Conservation (phyloP, 2,888 invertebrate species). For the Volucella inflata region DNA sequence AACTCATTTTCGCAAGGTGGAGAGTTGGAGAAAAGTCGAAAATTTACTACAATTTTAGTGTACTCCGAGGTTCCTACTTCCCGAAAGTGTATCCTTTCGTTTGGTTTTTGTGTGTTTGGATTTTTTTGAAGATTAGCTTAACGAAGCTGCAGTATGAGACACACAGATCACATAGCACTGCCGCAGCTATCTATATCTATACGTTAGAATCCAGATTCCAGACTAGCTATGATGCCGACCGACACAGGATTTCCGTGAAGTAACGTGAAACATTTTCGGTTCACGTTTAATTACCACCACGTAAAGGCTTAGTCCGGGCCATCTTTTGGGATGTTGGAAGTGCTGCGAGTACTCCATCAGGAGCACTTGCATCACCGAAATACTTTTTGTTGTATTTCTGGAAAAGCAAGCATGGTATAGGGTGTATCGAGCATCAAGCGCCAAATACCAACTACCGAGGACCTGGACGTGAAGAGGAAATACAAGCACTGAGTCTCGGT, state of each 20-base stretch:
- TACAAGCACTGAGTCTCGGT: not conserved
- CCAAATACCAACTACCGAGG: no score
- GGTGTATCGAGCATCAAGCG: no score
- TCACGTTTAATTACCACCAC: constrained; percentile 55
- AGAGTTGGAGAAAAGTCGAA: constrained; percentile 29
- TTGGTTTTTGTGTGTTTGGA: not conserved
- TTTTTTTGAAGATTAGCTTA: constrained; percentile 43
- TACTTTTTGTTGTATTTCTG: constrained; percentile 19
- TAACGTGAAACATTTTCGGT: constrained; percentile 48
- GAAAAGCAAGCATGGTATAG: not conserved
- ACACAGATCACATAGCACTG: constrained; percentile 27
- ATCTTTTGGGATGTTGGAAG: not conserved
- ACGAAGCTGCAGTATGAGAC: constrained; percentile 49
- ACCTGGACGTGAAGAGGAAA: no score
- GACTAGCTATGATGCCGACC: not conserved
- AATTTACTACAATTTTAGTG: constrained; percentile 45
- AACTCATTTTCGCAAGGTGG: not conserved
- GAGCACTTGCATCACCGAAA: constrained; percentile 22
- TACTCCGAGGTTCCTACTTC: not conserved
- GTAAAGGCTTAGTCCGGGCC: constrained; percentile 18
- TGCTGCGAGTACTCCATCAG: constrained; percentile 16
- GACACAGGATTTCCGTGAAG: constrained; percentile 14
- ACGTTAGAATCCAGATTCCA: constrained; percentile 1
- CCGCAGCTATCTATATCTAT: constrained; percentile 22
- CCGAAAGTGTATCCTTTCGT: not conserved